Conservation (phyloP, 2,888 invertebrate species). For the Eupithecia pulchellata region DNA sequence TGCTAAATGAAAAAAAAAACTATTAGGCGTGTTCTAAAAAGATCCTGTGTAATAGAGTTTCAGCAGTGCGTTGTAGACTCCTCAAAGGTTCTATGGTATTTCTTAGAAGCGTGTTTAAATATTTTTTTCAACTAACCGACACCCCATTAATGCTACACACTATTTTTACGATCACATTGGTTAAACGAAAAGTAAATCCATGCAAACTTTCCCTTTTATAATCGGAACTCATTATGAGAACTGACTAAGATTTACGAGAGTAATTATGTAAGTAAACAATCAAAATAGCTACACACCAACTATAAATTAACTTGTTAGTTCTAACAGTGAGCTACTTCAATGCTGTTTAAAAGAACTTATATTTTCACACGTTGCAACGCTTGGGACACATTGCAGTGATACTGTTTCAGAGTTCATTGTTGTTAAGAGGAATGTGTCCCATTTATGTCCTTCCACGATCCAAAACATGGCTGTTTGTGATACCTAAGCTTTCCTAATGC, state of each 20-base stretch:
- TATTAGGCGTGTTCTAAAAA: not conserved
- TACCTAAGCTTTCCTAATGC: no score
- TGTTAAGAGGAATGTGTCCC: no score
- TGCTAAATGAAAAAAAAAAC: not conserved
- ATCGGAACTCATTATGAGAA: constrained; percentile 4
- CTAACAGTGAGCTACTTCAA: not conserved
- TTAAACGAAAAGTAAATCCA: not conserved
- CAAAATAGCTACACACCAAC: not conserved
- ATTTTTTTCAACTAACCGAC: not conserved
- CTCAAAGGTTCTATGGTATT: not conserved
- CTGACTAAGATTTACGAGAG: not conserved
- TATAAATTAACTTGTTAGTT: not conserved
- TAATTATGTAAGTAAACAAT: not conserved
- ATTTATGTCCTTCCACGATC: no score
- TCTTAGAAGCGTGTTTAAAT: not conserved
- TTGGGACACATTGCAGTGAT: not conserved
- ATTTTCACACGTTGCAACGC: constrained; percentile 12
- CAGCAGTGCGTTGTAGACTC: not conserved
- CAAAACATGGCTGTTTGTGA: no score
- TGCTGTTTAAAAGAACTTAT: not conserved
- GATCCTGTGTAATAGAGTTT: not conserved
- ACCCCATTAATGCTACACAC: not conserved
- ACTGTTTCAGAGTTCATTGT: not conserved
- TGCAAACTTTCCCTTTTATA: constrained; percentile 4
- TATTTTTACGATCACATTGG: no score